Evolutionary conservation across 2,113 vertebrate genomes (phyloP), one percentile per base, ranked within the genome.

Genomic region (Zosterops pallidus): DNA sequence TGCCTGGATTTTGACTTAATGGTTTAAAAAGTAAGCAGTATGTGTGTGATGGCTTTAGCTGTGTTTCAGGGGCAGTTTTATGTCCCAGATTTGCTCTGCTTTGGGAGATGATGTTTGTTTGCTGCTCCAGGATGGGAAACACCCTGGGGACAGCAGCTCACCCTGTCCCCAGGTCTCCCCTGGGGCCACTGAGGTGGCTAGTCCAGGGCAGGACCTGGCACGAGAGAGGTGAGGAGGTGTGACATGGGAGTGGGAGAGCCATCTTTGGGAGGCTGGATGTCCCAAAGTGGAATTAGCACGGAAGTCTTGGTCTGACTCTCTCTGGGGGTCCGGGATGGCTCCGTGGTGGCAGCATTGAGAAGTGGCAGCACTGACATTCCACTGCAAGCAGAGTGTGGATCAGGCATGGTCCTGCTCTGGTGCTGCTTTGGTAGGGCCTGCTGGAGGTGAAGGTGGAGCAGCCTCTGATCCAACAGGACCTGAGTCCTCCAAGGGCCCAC

Each of bases 301-400:
- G 60, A 16, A 15, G 14, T 17, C 42, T 4, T 8, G 23, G 33
- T 1, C 14, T 50, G 72, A 0, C 19, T 41, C 18, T 37, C 8
- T 18, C 5, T 12, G 31, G 41, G 10, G 44, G 1, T 35, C 6
- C 0, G 1, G 46, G 10, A 2, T 56, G 78, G 69, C 60, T 67
- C 24, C 0, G 1, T 44, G 0, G 1, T 5, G 18, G 26, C 26
- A 9, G 42, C 0, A 0, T 1, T 15, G 37, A 68, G 47, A 18
- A 15, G 81, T 9, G 33, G 24, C 77, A 65, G 50, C 1, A 0
- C 5, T 57, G 56, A 17, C 2, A 0, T 12, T 22, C 5, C 9
- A 0, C 29, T 5, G 2, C 8, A 0, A 47, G 25, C 60, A 25
- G 70, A 20, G 22, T 4, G 5, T 31, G 44, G 6, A 2, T 35